Evolutionary conservation across 2,113 vertebrate genomes (phyloP).

Genomic region (Morphnarchus princeps): DNA sequence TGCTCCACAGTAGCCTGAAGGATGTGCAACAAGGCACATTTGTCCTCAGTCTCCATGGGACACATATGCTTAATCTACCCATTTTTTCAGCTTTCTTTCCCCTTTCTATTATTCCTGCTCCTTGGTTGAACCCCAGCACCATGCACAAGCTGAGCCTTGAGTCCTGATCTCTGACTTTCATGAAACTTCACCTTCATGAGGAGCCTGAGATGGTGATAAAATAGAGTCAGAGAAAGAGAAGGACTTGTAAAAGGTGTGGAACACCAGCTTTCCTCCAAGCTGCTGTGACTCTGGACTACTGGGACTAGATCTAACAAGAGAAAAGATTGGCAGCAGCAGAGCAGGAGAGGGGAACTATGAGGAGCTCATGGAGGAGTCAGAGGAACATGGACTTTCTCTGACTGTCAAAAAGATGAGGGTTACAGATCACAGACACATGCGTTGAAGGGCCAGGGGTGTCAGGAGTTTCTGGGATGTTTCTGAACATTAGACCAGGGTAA

Average conservation of each 20-base stretch:
- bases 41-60: background rate
- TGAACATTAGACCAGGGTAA: background rate
- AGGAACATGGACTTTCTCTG: background rate
- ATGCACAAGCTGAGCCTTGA: background rate
- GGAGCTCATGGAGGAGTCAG: background rate
- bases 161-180: background rate
- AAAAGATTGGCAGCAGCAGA: background rate
- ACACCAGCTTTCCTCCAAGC: background rate
- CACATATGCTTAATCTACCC: background rate
- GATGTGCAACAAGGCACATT: background rate
- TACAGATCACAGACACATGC: background rate
- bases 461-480: background rate
- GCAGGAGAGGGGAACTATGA: background rate
- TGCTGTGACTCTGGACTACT: background rate
- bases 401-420: background rate
- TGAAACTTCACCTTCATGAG: too few relatives aligned
- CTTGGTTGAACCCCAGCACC: background rate
- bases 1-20: background rate
- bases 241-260: background rate
- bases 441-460: background rate
- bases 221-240: background rate
- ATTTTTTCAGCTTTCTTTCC: background rate
- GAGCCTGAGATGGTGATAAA: background rate
- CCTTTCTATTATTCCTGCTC: background rate
- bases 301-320: background rate